Base-by-base conservation (phyloP, 2,888 invertebrate species). In the Xestobium rufovillosum region DNA sequence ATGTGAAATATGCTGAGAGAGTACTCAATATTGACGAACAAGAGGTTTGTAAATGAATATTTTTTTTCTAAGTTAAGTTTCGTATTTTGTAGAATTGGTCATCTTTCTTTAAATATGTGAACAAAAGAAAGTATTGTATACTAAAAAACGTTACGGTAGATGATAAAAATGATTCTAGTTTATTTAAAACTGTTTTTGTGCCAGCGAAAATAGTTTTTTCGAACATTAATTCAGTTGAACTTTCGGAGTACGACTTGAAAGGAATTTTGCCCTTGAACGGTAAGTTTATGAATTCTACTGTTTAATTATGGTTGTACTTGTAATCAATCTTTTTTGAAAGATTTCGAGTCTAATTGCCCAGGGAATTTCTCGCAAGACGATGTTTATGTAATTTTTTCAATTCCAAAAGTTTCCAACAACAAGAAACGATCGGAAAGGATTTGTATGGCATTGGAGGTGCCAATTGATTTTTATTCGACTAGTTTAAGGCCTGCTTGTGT, bases 11-110 rank as follows among this genome's bases (percentile, higher is more conserved):
- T n/a, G 30, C 38, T 3, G 41, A 44, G 9, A 35, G 41, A 13
- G 39, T 48, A 14, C 28, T 36, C 4, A 44, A 48, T 19, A 6
- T 30, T 8, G 48, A 48, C 12, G 43, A 37, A 10, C 41, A 42
- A 26, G 32, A 42, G 16, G 47, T 47, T 40, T 36, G 39, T 42
- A 28, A 12, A n/a, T 12, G 4, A 2, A 16, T 27, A 15, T 13
- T 4, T 26, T 26, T 10, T 28, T 4, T 14, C 6, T 14, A 29
- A 30, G 6, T 14, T 10, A 30, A 14, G 6, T 2, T 30, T 14
- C 10, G 14, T 2, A 17, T 3, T 15, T 32, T 42, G n/a, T 10
- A 43, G 39, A 31, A 40, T 12, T 43, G 42, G 42, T n/a, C 34
- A 14, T 43, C 39, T 6, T 8, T 43, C 3, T 12, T 40, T 1